phyloP scores from a whole-genome alignment of 2,888 invertebrate species.

The Rugalucina vietnamica region DNA sequence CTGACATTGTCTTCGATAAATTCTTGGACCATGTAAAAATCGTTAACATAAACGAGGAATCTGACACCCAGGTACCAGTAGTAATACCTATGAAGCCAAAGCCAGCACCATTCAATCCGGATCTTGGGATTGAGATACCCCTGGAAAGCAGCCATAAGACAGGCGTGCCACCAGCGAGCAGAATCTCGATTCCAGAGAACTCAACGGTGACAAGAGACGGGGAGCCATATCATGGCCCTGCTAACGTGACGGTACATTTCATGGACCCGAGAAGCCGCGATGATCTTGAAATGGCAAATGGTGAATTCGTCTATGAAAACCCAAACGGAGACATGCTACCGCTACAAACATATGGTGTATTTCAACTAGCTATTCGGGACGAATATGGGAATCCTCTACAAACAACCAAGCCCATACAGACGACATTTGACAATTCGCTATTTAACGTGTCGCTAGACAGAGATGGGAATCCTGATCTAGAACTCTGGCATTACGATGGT shows the following conservation, averaged over 20 bases:
- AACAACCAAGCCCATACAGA: conserved; percentile 29
- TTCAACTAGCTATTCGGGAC: conserved; percentile 32
- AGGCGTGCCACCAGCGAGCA: conserved; percentile 14
- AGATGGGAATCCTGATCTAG: conserved; percentile 42
- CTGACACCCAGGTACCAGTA: neutral
- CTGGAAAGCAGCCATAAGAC: conserved; percentile 13
- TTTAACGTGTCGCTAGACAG: conserved; percentile 34
- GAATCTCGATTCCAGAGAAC: conserved; percentile 32
- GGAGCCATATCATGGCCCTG: conserved; percentile 19
- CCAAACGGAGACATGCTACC: conserved; percentile 29
- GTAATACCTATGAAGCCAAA: conserved; percentile 41
- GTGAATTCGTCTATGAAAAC: conserved; percentile 38
- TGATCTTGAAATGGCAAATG: conserved; percentile 43
- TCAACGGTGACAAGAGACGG: conserved; percentile 41
- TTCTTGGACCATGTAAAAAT: conserved; percentile 42
- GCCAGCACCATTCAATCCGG: conserved; percentile 29
- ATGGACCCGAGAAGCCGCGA: conserved; percentile 45
- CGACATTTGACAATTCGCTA: conserved; percentile 33
- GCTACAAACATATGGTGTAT: conserved; percentile 49
- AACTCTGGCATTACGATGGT: conserved; percentile 41
- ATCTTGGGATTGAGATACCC: conserved; percentile 17
- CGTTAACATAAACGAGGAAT: conserved; percentile 18
- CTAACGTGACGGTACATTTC: conserved; percentile 39
- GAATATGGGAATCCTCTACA: conserved; percentile 19
- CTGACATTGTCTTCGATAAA: conserved; percentile 26